Evolutionary conservation across 2,113 vertebrate genomes (phyloP).

Genomic region (Formicarius rufipectus): DNA sequence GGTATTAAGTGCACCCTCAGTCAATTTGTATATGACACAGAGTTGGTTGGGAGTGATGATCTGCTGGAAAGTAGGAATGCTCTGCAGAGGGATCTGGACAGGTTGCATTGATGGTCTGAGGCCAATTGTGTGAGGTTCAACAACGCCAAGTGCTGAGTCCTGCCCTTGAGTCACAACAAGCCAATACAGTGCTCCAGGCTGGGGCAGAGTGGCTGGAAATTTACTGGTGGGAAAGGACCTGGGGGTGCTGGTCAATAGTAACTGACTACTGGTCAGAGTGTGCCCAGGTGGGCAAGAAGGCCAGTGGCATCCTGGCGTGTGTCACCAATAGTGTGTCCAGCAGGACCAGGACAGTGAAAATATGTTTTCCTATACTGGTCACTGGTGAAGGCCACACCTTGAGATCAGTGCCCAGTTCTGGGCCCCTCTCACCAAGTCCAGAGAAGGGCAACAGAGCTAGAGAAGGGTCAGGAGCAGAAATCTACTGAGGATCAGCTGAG

Average conservation of each 20-base stretch:
- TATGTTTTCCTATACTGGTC: not conserved
- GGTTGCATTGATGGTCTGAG: not conserved
- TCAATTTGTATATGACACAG: not conserved
- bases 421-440: not conserved
- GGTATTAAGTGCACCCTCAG: not conserved
- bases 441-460: accelerated
- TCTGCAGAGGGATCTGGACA: not conserved
- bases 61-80: not conserved
- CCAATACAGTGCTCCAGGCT: not conserved
- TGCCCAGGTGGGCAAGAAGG: not conserved
- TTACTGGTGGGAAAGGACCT: not conserved
- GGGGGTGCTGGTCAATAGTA: not conserved
- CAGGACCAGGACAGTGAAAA: not conserved
- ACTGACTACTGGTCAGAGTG: too few relatives aligned
- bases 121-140: not conserved
- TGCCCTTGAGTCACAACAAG: not conserved
- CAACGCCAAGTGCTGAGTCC: not conserved
- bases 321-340: not conserved
- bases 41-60: not conserved
- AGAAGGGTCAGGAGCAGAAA: not conserved
- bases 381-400: not conserved
- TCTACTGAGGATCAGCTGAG: not conserved
- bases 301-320: not conserved
- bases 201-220: not conserved
- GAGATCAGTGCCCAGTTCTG: not conserved